Evolutionary conservation across 2,888 invertebrate genomes (phyloP).

Genomic region (Cerastoderma edule): DNA sequence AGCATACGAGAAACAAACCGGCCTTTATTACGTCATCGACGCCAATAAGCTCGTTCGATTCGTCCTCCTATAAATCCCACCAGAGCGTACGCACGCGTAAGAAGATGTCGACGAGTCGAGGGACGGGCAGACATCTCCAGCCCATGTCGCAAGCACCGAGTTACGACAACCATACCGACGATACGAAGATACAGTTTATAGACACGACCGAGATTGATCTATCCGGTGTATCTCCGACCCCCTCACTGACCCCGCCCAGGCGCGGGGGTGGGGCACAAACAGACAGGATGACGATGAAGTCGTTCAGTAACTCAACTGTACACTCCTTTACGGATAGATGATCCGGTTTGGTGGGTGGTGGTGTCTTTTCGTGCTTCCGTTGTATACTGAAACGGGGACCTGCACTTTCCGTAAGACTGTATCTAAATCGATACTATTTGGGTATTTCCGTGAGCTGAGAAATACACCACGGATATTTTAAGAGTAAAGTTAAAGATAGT

Average conservation of each 20-base stretch:
- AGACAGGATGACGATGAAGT: constrained; percentile 50
- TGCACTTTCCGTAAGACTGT: no score
- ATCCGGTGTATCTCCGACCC: constrained; percentile 34
- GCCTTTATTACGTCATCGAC: constrained; percentile 52
- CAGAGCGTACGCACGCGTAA: constrained; percentile 7
- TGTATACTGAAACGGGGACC: no score
- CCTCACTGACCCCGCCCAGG: background rate
- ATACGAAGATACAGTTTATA: constrained; percentile 46
- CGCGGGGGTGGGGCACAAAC: constrained; percentile 37
- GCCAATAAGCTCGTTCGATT: constrained; percentile 44
- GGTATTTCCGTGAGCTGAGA: no score
- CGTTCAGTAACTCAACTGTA: constrained; percentile 30
- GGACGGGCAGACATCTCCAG: constrained; percentile 18
- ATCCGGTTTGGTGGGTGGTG: no score
- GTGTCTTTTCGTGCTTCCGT: no score
- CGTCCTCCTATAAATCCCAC: constrained; percentile 10
- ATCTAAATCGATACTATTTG: no score
- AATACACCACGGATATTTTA: no score
- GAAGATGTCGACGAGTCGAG: constrained; percentile 17
- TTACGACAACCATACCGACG: constrained; percentile 50
- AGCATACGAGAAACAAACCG: constrained; percentile 21
- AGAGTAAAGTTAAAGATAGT: no score
- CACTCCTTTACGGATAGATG: no score
- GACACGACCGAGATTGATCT: constrained; percentile 48
- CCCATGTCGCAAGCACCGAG: constrained; percentile 16